Evolutionary conservation across 2,888 invertebrate species (phyloP), one percentile per base, ranked within the genome.

Genomic region (Drosophila neonasuta): DNA sequence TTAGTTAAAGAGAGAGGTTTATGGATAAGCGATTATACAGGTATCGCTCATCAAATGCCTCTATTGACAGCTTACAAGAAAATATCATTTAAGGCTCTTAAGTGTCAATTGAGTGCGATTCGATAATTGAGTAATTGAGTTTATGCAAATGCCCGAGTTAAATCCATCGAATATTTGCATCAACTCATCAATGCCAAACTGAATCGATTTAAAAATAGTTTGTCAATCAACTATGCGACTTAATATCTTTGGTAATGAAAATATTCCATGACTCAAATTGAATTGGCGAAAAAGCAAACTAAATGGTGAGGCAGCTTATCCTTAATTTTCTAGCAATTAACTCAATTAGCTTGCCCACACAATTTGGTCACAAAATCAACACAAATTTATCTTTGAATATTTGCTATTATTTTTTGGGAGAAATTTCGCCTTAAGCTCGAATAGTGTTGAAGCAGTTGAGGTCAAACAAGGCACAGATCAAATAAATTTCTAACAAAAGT

Each of bases 401-500:
- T 63, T 73, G 76, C 55, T 77, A 79, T 80, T 76, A 81, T 76
- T 71, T 72, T 69, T 63, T 5, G 0, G 24, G 24, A 24, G 36
- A 63, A 77, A 77, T 71, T 67, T 80, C 29, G 55, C 29, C 36
- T 68, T 62, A 48, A 29, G 30, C 30, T 42, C 57, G 36, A 41
- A 41, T 20, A 63, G 20, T 46, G 50, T 32, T 46, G 52, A 50
- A 29, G 20, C 29, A 46, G 15, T 41, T 17, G 30, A 24, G 48
- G 46, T 48, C 36, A 39, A 30, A 17, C 52, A 60, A 66, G 67
- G 74, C 55, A 45, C 48, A 59, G 67, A 69, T 75, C 71, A 77
- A 77, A 75, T 71, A 78, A 80, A 78, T 82, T 74, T 72, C 52
- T 45, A 54, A 56, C 71, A 78, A 80, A 85, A 86, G 72, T 86